A percentile compares a stretch with the other conserved stretches of the same genome.
These are phyloP conservation scores for Centruroides sculpturatus DNA, from an alignment of 1,140 invertebrate genomes.

Conservation along the genomic window DNA sequence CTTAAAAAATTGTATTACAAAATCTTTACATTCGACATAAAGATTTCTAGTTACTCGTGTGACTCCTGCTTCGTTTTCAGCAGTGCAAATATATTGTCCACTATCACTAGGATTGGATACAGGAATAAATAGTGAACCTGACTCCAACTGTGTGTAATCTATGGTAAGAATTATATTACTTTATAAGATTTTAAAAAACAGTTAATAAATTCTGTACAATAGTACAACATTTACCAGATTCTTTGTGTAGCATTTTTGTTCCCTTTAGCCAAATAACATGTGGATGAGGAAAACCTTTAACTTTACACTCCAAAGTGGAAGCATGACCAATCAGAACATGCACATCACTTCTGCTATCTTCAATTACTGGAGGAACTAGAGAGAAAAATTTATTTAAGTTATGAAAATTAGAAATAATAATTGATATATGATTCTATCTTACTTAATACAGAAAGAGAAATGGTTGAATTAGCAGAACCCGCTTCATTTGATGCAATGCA, in stretches of 20 bases:
- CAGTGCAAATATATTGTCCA: slow-evolving; percentile 31
- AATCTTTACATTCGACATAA: slow-evolving; percentile 29
- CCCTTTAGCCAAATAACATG: slow-evolving; percentile 30
- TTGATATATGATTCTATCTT: too few relatives aligned
- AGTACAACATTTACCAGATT: too few relatives aligned
- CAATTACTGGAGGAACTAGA: too few relatives aligned
- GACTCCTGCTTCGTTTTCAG: slow-evolving; percentile 29
- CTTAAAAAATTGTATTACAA: not conserved
- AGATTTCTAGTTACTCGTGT: slow-evolving; percentile 22
- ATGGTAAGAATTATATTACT: too few relatives aligned
- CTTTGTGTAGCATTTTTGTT: too few relatives aligned
- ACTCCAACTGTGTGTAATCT: too few relatives aligned
- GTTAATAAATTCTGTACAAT: too few relatives aligned
- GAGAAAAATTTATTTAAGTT: too few relatives aligned
- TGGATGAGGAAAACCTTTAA: slow-evolving; percentile 26
- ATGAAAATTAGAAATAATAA: too few relatives aligned
- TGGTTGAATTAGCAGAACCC: slow-evolving; percentile 6
- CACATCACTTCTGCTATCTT: too few relatives aligned
- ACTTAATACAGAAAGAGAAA: too few relatives aligned
- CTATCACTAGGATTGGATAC: slow-evolving; percentile 18
- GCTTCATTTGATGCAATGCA: slow-evolving; percentile 23
- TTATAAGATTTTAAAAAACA: too few relatives aligned
- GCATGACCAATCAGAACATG: slow-evolving; percentile 16
- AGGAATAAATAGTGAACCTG: slow-evolving; percentile 4
- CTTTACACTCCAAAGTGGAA: slow-evolving; percentile 27